Evolutionary conservation across 2,113 vertebrate species (phyloP), one percentile per base, ranked within the genome.

Genomic region (Puffinus mauretanicus): DNA sequence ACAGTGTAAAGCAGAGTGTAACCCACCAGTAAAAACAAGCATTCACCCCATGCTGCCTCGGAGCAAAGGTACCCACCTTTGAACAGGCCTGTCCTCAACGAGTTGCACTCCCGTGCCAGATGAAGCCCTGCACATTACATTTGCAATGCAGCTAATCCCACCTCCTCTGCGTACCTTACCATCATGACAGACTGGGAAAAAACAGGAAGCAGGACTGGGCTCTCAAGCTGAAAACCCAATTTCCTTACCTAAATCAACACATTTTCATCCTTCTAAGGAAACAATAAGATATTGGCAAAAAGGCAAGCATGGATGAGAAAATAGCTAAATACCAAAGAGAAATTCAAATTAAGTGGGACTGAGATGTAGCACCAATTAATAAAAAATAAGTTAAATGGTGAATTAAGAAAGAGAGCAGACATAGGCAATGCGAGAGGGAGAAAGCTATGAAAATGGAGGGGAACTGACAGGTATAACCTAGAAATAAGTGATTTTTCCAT

Each of bases 91-190:
- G 11, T n/a, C n/a, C 34, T 47, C 40, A 10, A 17, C 0, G 2
- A 44, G 38, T 6, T 8, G 52, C 65, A 11, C 25, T 11, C 51
- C 27, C 9, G 2, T 13, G 24, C 19, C 84, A 57, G 26, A 54
- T 6, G 32, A 25, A 21, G 55, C 54, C 51, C 83, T 34, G 57
- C 30, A 40, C 11, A 0, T 5, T 16, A 16, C 62, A 49, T 38
- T n/a, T 0, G 2, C 22, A 10, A 0, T 5, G 32, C 52, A 32
- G 26, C 29, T 1, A 17, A 44, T 13, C 40, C 58, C 57, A 47
- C 44, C 66, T 67, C 38, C 44, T 71, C 80, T 30, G 29, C 3
- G 1, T 1, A 8, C 44, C 38, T 42, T 22, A 16, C 11, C 40
- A 22, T 6, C 12, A 1, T 0, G 7, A 49, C 57, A 61, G 10